Evolutionary conservation across 2,888 invertebrate genomes (phyloP), one percentile per base, ranked within the genome.

Genomic region (Hydropsyche betteni): DNA sequence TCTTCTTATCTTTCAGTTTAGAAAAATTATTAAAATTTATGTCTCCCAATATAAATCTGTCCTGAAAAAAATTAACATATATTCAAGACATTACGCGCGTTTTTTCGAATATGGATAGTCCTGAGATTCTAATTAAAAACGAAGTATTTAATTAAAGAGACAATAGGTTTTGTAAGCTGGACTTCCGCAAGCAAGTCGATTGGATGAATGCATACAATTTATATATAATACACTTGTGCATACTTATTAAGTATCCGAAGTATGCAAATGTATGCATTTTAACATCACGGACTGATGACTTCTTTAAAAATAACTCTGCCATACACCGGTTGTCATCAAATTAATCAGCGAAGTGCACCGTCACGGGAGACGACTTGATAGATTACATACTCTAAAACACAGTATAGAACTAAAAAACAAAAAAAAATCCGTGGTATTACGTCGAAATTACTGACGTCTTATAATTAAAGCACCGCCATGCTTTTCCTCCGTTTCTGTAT

Each of bases 281-380:
- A 75, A 61, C 70, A 75, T 58, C 75, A 75, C 75, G 75, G 69
- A 51, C 61, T 69, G 75, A 51, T 75, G 75, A 69, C 50, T 70
- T 36, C 75, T 58, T 75, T 75, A 75, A 75, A 71, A 75, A 68
- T 71, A 71, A 53, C 68, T 71, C 71, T 75, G 71, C 68, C 75
- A 71, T 71, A 61, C 71, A 71, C 36, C 68, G 71, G 75, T 71
- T 75, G 75, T 75, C 70, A 71, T 75, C 75, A 71, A 71, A 71
- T 75, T 75, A 71, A 71, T 75, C 75, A 75, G 75, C 71, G 64
- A 75, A 71, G 71, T 75, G 69, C 55, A 52, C 75, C 75, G 75
- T 75, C 75, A 75, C 75, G 69, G 50, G 51, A 69, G 50, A 51
- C 69, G 69, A 69, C 33, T 69, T 69, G 69, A 69, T 69, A 50